Evolutionary conservation across 2,888 invertebrate species (phyloP).

Genomic region (Neria commutata): DNA sequence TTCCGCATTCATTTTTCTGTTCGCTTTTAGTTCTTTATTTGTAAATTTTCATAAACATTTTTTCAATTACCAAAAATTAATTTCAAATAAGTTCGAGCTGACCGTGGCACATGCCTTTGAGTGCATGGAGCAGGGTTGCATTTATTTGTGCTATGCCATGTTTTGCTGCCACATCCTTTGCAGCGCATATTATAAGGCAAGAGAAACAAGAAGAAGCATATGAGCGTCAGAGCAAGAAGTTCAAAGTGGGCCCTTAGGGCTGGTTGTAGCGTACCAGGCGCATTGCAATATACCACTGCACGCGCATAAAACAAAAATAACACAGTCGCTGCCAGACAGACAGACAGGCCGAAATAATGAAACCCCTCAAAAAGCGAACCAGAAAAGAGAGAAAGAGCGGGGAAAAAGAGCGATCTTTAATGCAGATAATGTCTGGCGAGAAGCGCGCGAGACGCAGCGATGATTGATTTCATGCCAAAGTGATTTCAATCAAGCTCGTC

Average conservation of each 20-base stretch:
- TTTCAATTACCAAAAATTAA: constrained; percentile 25
- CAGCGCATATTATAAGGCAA: constrained; percentile 36
- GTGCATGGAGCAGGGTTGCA: background rate
- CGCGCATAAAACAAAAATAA: constrained; percentile 23
- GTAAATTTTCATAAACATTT: constrained; percentile 7
- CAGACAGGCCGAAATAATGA: background rate
- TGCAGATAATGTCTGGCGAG: constrained; percentile 36
- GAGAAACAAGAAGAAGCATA: background rate
- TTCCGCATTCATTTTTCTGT: background rate
- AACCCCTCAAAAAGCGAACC: background rate
- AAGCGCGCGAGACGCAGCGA: constrained; percentile 27
- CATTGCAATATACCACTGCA: constrained; percentile 44
- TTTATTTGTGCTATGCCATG: constrained; percentile 33
- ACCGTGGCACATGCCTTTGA: too few species aligned
- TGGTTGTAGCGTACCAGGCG: constrained; percentile 30
- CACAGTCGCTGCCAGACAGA: too few species aligned
- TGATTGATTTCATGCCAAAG: constrained; percentile 58
- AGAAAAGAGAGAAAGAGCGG: constrained; percentile 18
- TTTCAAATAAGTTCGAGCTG: constrained; percentile 13
- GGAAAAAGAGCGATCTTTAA: constrained; percentile 38
- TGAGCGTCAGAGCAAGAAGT: background rate
- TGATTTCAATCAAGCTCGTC: constrained; percentile 54
- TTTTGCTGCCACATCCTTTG: constrained; percentile 47
- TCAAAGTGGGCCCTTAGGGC: constrained; percentile 21
- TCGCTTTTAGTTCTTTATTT: background rate